Base-by-base conservation (phyloP, 2,888 invertebrate species). In the Stegana nigrithorax region DNA sequence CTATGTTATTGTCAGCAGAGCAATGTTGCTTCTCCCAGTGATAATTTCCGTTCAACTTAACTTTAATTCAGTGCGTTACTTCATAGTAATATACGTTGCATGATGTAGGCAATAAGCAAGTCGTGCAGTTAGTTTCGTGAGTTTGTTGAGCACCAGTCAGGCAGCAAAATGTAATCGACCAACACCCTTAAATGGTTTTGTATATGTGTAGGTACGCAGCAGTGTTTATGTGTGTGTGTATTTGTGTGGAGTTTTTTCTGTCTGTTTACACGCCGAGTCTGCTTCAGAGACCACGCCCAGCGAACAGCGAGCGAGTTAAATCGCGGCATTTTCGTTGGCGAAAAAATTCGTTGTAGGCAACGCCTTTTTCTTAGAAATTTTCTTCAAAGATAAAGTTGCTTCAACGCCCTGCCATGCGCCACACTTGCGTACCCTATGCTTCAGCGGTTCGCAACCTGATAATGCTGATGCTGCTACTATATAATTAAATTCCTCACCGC, bases 281-380 rank as follows among this genome's bases (percentile, higher is more conserved):
- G 14, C 59, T 65, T 14, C 57, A 51, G 61, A 60, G 47, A 63
- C 79, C 80, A 78, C 75, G 80, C 80, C 79, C 71, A 62, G 17
- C 50, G 47, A 50, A 39, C n/a, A n/a, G n/a, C 53, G 58, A 67
- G 62, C 53, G 63, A 72, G 63, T 67, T 60, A 61, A 65, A 62
- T 64, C 60, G 63, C 69, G 64, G 10, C 60, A 63, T 51, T 63
- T 71, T 73, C 75, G 73, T 74, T 70, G 73, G 68, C 58, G 64
- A 72, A 73, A 74, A 72, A 72, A 71, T 66, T 25, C 8, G 23
- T 42, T n/a, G n/a, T 36, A 51, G 66, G 70, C 64, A 65, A 70
- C 75, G 72, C 72, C 72, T 75, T 74, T 53, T 74, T 74, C 75
- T 74, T 72, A 70, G 69, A 60, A 63, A 62, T n/a, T n/a, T n/a